phyloP scores from a whole-genome alignment of 2,888 invertebrate genomes.

The Amiota mariae region DNA sequence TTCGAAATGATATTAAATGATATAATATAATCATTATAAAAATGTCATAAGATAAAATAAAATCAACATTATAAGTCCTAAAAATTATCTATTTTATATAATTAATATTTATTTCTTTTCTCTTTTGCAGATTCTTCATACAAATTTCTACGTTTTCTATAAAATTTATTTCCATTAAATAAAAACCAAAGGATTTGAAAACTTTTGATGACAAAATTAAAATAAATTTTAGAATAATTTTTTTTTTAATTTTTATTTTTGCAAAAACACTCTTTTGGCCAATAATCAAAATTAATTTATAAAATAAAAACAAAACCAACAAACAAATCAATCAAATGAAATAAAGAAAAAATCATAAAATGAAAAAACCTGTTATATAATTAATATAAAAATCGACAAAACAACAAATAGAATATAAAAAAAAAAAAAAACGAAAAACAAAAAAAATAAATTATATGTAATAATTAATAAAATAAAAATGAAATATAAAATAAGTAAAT shows the following conservation, averaged over 20 bases:
- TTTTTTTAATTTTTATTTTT: not conserved
- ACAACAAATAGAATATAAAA: too few species aligned
- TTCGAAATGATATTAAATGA: too few species aligned
- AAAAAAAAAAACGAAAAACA: too few species aligned
- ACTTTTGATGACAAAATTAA: constrained; percentile 34
- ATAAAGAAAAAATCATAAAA: constrained; percentile 37
- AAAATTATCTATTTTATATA: too few species aligned
- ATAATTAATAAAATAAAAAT: constrained; percentile 37
- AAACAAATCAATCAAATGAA: constrained; percentile 40
- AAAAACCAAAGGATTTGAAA: constrained; percentile 59
- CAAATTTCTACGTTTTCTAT: not conserved
- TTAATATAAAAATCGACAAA: constrained; percentile 38
- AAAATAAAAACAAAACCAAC: constrained; percentile 39
- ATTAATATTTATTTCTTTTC: not conserved
- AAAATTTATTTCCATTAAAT: constrained; percentile 12
- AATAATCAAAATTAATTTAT: constrained; percentile 54
- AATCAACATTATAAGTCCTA: too few species aligned
- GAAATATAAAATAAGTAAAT: constrained; percentile 62
- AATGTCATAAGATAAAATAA: too few species aligned
- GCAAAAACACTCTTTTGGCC: constrained; percentile 45
- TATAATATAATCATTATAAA: too few species aligned
- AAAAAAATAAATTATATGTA: constrained; percentile 15
- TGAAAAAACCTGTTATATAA: constrained; percentile 51
- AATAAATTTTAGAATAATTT: not conserved
- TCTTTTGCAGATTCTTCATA: constrained; percentile 41